Percentiles rank a stretch among this genome's conserved stretches.
Evolutionary conservation across 2,797 vertebrate species (phyloP).

Genomic region (Erethizon dorsatum): DNA sequence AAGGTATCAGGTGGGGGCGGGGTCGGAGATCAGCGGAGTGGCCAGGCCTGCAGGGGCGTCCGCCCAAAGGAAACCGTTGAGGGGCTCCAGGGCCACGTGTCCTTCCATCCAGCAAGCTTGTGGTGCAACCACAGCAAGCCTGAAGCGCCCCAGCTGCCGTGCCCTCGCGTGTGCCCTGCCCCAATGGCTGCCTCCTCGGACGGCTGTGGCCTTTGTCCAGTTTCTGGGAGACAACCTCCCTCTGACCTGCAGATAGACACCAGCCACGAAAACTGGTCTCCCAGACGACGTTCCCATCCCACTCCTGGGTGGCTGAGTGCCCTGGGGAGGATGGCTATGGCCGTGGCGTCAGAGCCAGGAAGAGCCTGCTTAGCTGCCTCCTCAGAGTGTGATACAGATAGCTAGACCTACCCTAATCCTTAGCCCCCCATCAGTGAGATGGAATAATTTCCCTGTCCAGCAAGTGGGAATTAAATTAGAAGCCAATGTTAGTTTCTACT

Average conservation of each 20-base stretch:
- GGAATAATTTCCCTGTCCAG: not conserved
- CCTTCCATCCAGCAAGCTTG: slow-evolving; percentile 78
- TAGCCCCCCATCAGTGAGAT: not conserved
- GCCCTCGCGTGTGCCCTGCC: not conserved
- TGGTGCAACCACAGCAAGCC: slow-evolving; percentile 70
- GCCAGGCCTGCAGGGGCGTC: not conserved
- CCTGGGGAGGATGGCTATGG: not conserved
- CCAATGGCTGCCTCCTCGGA: not conserved
- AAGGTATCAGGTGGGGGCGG: not conserved
- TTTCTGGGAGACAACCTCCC: not conserved
- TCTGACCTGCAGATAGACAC: not conserved
- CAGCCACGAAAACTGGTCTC: not conserved
- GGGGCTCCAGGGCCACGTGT: slow-evolving; percentile 83
- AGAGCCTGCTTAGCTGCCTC: not conserved
- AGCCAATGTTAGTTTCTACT: not conserved
- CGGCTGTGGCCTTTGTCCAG: not conserved
- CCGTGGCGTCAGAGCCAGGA: not conserved
- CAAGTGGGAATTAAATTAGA: not conserved
- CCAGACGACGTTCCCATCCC: too few relatives aligned
- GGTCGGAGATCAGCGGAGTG: not conserved
- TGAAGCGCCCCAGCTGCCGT: not conserved
- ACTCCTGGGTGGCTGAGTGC: too few relatives aligned
- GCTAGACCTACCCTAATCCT: too few relatives aligned
- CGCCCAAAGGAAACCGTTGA: slow-evolving; percentile 20
- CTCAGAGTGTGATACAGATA: not conserved